A percentile compares a stretch with the other conserved stretches of the same genome.
phyloP scores from a whole-genome alignment of 2,113 vertebrate species.

The Todiramphus chloris region DNA sequence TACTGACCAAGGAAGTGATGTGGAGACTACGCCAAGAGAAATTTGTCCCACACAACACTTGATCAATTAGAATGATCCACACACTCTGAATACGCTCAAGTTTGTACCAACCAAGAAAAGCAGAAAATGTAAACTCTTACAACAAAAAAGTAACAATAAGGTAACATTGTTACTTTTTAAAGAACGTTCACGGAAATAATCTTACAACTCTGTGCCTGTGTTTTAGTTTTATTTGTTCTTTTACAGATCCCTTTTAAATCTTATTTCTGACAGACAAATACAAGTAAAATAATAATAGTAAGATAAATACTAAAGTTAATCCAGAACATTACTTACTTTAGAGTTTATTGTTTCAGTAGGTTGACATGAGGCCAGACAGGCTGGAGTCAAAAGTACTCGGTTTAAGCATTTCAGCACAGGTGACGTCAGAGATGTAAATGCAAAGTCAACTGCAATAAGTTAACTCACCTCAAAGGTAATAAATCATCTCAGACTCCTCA shows the following conservation, averaged over 20 bases:
- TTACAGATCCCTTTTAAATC: neutral
- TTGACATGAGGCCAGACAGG: neutral
- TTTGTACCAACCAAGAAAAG: neutral
- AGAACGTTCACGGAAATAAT: neutral
- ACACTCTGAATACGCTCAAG: neutral
- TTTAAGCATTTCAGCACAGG: neutral
- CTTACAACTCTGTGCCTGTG: neutral
- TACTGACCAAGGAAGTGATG: neutral
- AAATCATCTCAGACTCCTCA: neutral
- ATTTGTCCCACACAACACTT: neutral
- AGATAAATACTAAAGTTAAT: neutral
- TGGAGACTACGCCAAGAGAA: neutral
- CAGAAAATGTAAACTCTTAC: neutral
- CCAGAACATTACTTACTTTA: neutral
- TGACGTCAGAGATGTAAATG: neutral
- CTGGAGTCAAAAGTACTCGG: neutral
- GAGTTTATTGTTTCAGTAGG: neutral
- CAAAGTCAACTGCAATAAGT: neutral
- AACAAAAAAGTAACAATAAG: neutral
- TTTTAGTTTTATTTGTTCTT: neutral
- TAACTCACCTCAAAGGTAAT: neutral
- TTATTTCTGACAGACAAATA: neutral
- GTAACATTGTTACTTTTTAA: accelerated
- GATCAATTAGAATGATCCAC: accelerated
- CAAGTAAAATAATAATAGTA: neutral